Base-by-base conservation (phyloP, 2,888 invertebrate genomes). In the Leistus spinibarbis region DNA sequence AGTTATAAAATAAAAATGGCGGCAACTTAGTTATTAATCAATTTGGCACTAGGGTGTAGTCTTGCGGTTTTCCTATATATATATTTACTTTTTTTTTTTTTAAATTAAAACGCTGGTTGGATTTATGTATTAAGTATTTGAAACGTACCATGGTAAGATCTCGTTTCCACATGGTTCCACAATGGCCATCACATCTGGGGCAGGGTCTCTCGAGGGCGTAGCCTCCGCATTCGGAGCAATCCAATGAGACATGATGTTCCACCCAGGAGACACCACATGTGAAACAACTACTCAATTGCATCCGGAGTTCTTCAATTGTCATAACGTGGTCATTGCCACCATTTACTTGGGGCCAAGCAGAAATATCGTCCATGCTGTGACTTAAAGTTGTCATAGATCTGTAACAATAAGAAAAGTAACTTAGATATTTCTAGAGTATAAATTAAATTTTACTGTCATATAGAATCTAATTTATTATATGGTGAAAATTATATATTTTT, bases 251-350 rank as follows among this genome's bases (percentile, higher is more conserved):
- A 83, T 94, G 93, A 80, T 91, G 90, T 81, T 93, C 92, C 80
- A 89, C 89, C 94, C 94, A 95, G 79, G 92, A 92, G 23, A 93
- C 93, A 69, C 93, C 93, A 84, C 94, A 95, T 84, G 91, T 91
- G 83, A 92, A 92, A 83, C 93, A 93, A 78, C 92, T 92, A 83
- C 91, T 91, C 83, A 92, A 88, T 81, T 92, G 91, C 76, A 89
- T 88, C 68, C 91, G 89, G 77, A 93, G 85, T 82, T 92, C 92
- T 83, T 93, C 93, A 80, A 93, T 91, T 77, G 91, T 91, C 77
- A 92, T 84, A 73, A 89, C 88, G 80, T 89, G 89, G 76, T 88
- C 87, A 77, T 82, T 79, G 19, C 60, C 60, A 60, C 60, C 60
- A 20, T 22, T 22, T 68, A 81, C 62, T 60, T 77, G 19, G 77